phyloP scores from a whole-genome alignment of 2,113 vertebrate species.

The Stigmatopora argus region DNA sequence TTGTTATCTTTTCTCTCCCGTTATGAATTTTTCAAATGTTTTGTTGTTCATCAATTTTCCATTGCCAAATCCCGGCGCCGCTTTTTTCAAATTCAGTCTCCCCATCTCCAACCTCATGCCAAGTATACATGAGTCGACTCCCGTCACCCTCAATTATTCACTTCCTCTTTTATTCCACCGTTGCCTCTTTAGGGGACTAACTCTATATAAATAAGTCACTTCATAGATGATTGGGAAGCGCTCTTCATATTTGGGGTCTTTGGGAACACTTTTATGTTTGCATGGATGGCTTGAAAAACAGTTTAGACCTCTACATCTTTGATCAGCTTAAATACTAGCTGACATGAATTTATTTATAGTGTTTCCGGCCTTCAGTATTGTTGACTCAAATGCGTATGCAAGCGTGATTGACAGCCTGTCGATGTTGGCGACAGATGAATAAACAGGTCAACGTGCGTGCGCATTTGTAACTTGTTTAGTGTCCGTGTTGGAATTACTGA shows the following conservation, averaged over 20 bases:
- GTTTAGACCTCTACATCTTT: constrained; percentile 30
- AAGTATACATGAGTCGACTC: constrained; percentile 65
- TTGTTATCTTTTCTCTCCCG: constrained; percentile 18
- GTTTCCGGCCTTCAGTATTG: constrained; percentile 17
- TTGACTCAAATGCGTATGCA: neutral
- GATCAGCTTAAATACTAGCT: constrained; percentile 2
- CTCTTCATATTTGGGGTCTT: constrained; percentile 10
- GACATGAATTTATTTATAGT: neutral
- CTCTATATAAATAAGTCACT: constrained; percentile 71
- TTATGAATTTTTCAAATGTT: constrained; percentile 52
- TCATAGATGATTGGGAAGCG: constrained; percentile 5
- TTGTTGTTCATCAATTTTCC: constrained; percentile 24
- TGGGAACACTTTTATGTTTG: constrained; percentile 16
- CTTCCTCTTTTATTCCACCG: constrained; percentile 54
- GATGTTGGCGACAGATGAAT: constrained; percentile 12
- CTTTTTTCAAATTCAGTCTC: constrained; percentile 17
- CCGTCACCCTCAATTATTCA: constrained; percentile 70
- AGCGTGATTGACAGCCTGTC: constrained; percentile 10
- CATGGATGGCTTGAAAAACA: constrained; percentile 16
- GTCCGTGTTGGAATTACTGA: constrained; percentile 71
- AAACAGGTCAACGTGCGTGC: constrained; percentile 28
- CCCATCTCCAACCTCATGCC: constrained; percentile 19
- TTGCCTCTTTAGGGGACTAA: constrained; percentile 65
- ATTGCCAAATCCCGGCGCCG: constrained; percentile 41
- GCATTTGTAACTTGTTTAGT: constrained; percentile 49